Percentiles rank a stretch among this genome's conserved stretches.
Evolutionary conservation across 2,113 vertebrate species (phyloP).

Genomic region (Thalassarche chlororhynchos): DNA sequence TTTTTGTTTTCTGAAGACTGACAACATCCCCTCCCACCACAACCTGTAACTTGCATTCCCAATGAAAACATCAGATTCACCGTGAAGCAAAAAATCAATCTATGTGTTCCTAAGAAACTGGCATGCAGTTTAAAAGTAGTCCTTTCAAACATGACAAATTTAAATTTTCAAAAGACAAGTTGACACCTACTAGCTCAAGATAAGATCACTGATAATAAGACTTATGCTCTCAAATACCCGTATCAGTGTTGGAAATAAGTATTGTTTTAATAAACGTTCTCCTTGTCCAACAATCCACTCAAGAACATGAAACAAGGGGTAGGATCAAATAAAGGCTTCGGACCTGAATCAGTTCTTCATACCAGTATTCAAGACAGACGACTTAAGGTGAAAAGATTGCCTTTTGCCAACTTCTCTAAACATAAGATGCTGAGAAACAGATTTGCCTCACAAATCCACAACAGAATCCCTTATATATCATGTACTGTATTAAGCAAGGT

Average conservation of each 20-base stretch:
- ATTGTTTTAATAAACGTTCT: not conserved
- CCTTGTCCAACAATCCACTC: not conserved
- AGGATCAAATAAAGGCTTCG: not conserved
- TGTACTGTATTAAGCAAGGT: not conserved
- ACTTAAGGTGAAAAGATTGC: not conserved
- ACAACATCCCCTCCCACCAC: not conserved
- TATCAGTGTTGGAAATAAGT: not conserved
- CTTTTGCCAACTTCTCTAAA: not conserved
- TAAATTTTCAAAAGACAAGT: not conserved
- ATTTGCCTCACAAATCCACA: not conserved
- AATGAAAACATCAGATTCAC: not conserved
- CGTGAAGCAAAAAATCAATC: not conserved
- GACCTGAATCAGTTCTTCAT: not conserved
- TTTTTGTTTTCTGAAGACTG: constrained; percentile 6
- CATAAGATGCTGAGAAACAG: not conserved
- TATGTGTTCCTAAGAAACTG: not conserved
- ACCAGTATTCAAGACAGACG: not conserved
- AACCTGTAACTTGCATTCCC: not conserved
- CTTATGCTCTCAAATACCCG: not conserved
- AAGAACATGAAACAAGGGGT: not conserved
- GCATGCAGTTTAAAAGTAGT: not conserved
- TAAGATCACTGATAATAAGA: not conserved
- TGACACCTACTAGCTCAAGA: not conserved
- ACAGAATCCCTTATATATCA: not conserved
- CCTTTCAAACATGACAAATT: not conserved